Percentiles rank a stretch among this genome's conserved stretches.
Evolutionary conservation across 2,797 vertebrate species (phyloP).

Genomic region (Enoplosus armatus): DNA sequence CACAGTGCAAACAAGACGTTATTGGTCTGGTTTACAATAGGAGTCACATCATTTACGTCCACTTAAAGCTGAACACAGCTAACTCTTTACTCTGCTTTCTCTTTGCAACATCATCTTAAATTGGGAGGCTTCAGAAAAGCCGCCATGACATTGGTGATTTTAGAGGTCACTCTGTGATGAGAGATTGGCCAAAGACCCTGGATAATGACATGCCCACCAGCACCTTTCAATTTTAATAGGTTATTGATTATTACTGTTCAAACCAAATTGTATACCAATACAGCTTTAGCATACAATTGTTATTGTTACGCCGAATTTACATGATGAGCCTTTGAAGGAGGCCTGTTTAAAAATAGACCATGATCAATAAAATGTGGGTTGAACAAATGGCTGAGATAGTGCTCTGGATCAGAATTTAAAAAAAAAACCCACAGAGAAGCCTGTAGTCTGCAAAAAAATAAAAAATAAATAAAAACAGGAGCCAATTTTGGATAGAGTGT

Average conservation of each 20-base stretch:
- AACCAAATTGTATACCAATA: constrained; percentile 30
- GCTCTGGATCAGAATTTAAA: constrained; percentile 31
- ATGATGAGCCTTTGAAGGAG: constrained; percentile 21
- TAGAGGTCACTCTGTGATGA: constrained; percentile 56
- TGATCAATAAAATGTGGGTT: constrained; percentile 34
- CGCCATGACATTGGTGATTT: constrained; percentile 35
- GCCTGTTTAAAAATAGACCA: constrained; percentile 45
- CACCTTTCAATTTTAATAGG: constrained; percentile 30
- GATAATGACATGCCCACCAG: constrained; percentile 40
- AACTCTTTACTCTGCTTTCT: constrained; percentile 18
- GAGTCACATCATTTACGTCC: constrained; percentile 44
- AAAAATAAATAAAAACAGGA: constrained; percentile 43
- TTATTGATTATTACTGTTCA: constrained; percentile 56
- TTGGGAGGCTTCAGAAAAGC: constrained; percentile 14
- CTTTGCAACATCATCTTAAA: constrained; percentile 2
- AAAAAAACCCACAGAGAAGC: constrained; percentile 42
- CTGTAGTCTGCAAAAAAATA: constrained; percentile 41
- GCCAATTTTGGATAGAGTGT: constrained; percentile 62
- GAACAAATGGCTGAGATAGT: constrained; percentile 36
- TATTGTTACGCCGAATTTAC: constrained; percentile 33
- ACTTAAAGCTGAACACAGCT: constrained; percentile 31
- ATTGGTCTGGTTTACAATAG: constrained; percentile 59
- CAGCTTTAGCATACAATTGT: constrained; percentile 29
- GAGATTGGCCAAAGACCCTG: constrained; percentile 25
- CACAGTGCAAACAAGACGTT: constrained; percentile 65